Base-by-base conservation (phyloP, 30 jellyfish, hydroid and myxozoan genomes). In the Cassiopea xamachana region DNA sequence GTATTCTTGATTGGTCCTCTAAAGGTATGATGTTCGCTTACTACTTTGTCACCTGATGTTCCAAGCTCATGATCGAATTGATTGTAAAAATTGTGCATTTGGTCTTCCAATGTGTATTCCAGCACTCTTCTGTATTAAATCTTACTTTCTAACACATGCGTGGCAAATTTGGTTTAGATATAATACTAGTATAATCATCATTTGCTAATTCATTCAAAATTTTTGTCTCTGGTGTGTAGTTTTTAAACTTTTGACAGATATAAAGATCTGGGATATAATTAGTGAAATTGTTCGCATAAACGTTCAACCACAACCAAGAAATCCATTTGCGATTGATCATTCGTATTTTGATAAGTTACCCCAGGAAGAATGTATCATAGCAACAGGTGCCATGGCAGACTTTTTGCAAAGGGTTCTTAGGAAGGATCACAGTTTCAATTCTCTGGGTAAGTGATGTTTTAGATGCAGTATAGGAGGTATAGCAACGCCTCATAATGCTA, bases 341-440 rank as follows among this genome's bases (percentile, higher is more conserved):
- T 55, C 96, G 39, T 95, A 82, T 79, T 92, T 95, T 80, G 99
- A 95, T 49, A 71, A 78, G 62, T 76, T 95, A 62, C 69, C 97
- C 39, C 89, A 85, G 18, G 96, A 91, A 45, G 96, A 91, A 47
- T 80, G 95, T 12, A 69, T 95, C 72, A 69, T 95, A 45, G 97
- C 99, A 27, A 87, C 99, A 43, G 99, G 99, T 50, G 98, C 99
- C 1, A 95, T 95, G 98, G 84, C 84, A 8, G 90, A 91, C 43
- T 91, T 95, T 48, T 92, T 95, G 72, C 97, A 95, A 58, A 81
- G 93, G 45, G 61, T 95, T 17, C 83, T 95, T 14, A 51, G 49
- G 17, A 80, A 89, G 9, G 99, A 95, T n/a, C 97, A 92, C 80
- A 91, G 98, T 73, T 95, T 87, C 77, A 88, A 95, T 49, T 78